Percentiles rank a stretch among this genome's conserved stretches.
Conservation (phyloP, 1,140 invertebrate genomes). For the Brachionus rotundiformis region DNA sequence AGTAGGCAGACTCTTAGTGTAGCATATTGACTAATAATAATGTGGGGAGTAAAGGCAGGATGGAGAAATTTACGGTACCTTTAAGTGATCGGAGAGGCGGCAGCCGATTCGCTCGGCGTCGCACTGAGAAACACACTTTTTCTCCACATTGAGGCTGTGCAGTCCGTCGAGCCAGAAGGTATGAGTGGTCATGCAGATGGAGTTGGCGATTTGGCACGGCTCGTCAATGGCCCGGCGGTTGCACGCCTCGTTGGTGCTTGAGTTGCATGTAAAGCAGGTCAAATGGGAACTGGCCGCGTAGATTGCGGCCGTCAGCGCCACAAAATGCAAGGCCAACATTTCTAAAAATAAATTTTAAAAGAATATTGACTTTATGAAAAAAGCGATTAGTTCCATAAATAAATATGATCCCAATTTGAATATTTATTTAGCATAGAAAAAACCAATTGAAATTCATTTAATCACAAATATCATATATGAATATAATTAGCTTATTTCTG, state of each 20-base stretch:
- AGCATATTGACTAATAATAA: too few relatives aligned
- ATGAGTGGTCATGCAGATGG: slow-evolving; percentile 17
- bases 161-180: not conserved
- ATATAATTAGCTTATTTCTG: slow-evolving; percentile 43
- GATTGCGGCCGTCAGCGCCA: not conserved
- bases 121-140: slow-evolving; percentile 8
- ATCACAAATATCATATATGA: slow-evolving; percentile 26
- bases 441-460: slow-evolving; percentile 15
- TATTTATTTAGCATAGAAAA: slow-evolving; percentile 37
- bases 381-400: not conserved
- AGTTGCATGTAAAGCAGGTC: slow-evolving; percentile 37
- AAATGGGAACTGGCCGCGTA: not conserved
- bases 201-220: not conserved
- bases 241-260: not conserved
- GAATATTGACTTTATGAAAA: not conserved
- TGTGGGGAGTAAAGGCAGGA: too few relatives aligned
- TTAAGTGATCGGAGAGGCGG: not conserved
- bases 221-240: slow-evolving; percentile 33
- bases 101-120: not conserved
- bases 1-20: too few relatives aligned
- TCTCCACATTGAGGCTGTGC: slow-evolving; percentile 7
- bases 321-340: not conserved
- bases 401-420: slow-evolving; percentile 20
- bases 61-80: not conserved
- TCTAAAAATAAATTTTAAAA: not conserved